phyloP scores from a whole-genome alignment of 2,888 invertebrate genomes.

The Acleris laterana region DNA sequence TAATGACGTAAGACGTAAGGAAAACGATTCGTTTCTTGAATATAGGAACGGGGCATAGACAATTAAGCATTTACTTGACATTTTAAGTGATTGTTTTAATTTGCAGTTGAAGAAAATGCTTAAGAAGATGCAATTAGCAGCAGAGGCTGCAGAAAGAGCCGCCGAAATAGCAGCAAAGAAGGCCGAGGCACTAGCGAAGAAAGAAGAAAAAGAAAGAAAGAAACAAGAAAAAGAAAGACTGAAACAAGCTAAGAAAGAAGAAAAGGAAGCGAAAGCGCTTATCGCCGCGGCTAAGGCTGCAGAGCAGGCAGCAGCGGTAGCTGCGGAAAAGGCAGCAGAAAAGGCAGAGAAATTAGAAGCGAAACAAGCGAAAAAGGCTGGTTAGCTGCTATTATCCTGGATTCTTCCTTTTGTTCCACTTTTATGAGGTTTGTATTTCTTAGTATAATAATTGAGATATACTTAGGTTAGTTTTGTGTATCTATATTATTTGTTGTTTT shows the following conservation, averaged over 20 bases:
- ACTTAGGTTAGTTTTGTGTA: neutral
- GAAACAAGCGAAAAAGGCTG: neutral
- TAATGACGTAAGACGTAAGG: too few species aligned
- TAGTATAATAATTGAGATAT: neutral
- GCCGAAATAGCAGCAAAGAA: conserved; percentile 32
- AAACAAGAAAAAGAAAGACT: neutral
- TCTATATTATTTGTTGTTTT: neutral
- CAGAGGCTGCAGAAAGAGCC: conserved; percentile 47
- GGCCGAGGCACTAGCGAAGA: conserved; percentile 41
- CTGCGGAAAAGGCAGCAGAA: neutral
- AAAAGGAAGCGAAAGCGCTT: neutral
- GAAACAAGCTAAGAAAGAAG: neutral
- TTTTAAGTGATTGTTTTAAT: conserved; percentile 1
- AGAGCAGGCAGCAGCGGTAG: too few species aligned
- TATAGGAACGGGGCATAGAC: too few species aligned
- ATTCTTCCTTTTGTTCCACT: neutral
- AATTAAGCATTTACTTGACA: too few species aligned
- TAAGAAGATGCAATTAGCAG: conserved; percentile 61
- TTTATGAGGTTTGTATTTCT: neutral
- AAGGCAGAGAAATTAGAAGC: neutral
- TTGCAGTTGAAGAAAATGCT: conserved; percentile 64
- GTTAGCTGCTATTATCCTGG: neutral
- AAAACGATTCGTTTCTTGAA: too few species aligned
- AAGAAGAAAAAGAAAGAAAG: conserved; percentile 8
- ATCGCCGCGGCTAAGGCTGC: conserved; percentile 13